phyloP scores from a whole-genome alignment of 2,888 invertebrate genomes.

The Dione vanillae region DNA sequence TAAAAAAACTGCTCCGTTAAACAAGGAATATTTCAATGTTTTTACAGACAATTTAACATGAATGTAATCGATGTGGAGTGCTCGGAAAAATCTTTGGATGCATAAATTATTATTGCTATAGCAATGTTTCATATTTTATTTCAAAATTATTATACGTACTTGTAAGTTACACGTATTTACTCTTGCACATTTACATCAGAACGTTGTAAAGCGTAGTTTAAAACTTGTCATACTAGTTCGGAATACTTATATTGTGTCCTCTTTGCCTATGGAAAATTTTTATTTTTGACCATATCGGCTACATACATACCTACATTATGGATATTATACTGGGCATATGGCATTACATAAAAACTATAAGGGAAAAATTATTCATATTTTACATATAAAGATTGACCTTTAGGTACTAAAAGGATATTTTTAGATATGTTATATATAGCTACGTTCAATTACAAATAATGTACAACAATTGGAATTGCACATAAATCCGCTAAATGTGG shows the following conservation, averaged over 20 bases:
- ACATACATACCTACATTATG: no score
- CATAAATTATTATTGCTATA: slow-evolving; percentile 63
- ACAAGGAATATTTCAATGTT: slow-evolving; percentile 50
- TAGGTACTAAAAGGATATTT: slow-evolving; percentile 4
- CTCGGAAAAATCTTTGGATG: slow-evolving; percentile 52
- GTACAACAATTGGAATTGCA: slow-evolving; percentile 59
- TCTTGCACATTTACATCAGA: slow-evolving; percentile 35
- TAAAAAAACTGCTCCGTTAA: slow-evolving; percentile 47
- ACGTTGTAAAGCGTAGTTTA: slow-evolving; percentile 9
- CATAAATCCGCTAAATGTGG: slow-evolving; percentile 79
- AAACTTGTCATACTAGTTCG: slow-evolving; percentile 14
- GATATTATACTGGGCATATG: slow-evolving; percentile 64
- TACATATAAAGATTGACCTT: slow-evolving; percentile 42
- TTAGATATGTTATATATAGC: slow-evolving; percentile 26
- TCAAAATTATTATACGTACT: neutral
- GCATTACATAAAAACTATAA: slow-evolving; percentile 31
- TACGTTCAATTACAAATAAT: slow-evolving; percentile 65
- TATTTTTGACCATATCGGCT: slow-evolving; percentile 51
- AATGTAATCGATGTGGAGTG: slow-evolving; percentile 57
- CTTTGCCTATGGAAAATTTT: slow-evolving; percentile 61
- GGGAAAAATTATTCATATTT: slow-evolving; percentile 14
- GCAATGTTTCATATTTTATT: slow-evolving; percentile 51
- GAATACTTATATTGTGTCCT: slow-evolving; percentile 49
- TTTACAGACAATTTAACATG: slow-evolving; percentile 68
- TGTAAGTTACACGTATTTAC: slow-evolving; percentile 47